Base-by-base conservation (phyloP, 1,140 invertebrate species). In the Oedothorax gibbosus region DNA sequence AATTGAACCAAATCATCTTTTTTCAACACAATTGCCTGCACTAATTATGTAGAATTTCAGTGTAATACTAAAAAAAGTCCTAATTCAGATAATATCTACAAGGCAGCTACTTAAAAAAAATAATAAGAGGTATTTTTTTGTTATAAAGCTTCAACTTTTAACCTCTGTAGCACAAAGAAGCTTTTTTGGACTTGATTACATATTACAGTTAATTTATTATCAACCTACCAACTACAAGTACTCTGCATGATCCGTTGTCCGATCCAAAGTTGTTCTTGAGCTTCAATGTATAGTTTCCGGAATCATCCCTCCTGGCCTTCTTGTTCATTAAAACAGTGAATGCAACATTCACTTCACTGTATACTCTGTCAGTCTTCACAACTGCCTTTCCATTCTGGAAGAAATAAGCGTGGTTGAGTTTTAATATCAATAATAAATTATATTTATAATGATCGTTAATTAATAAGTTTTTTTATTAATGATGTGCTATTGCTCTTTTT, bases 241-340 rank as follows among this genome's bases (percentile, higher is more conserved):
- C 96, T 90, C 94, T 95, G 91, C 98, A 96, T 21, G 95, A 93
- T 7, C 95, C 95, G 20, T 95, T 94, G 89, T 99, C 97, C 4
- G 94, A 95, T 54, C 98, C 97, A 87, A 95, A 94, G 75, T 90
- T 93, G 90, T 99, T 99, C 35, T 94, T 93, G 65, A 99, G 91
- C 87, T 95, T 94, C 76, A 99, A 95, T 0, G 94, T 96, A 89
- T 99, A 99, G 54, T 93, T 95, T 71, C 98, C 98, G 68, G 95
- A 95, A 89, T 99, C 98, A 10, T 93, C 93, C 86, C 97, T 92
- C 89, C 96, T 96, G 0, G 97, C 97, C 77, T 93, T 94, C 88
- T 95, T 96, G 89, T 99, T 99, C 54, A 93, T 91, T 89, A 97
- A 96, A 50, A 96, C 92, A 0, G 96, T 96, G 53, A 95, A 92